Percentiles rank a stretch among this genome's conserved stretches.
These are phyloP conservation scores for Sebastes trivittatus DNA, from an alignment of 2,797 vertebrate species.

Conservation along the genomic window DNA sequence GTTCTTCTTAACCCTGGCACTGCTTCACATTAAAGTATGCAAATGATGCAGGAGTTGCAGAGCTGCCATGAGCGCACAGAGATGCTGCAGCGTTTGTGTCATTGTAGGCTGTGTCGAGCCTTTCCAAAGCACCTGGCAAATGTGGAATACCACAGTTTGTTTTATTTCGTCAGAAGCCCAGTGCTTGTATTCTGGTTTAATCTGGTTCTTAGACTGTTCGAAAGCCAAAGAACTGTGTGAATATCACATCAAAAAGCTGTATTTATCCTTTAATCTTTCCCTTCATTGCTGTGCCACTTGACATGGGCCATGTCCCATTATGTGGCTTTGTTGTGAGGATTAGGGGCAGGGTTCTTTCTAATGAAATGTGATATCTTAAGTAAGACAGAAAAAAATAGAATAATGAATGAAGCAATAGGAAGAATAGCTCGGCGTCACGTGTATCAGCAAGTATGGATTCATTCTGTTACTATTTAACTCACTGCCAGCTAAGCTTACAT, in stretches of 20 bases:
- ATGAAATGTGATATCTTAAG: constrained; percentile 46
- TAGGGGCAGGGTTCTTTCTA: constrained; percentile 27
- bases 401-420: background rate
- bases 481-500: background rate
- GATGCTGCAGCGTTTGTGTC: constrained; percentile 4
- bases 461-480: constrained; percentile 23
- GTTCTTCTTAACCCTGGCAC: background rate
- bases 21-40: constrained; percentile 25
- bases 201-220: constrained; percentile 27
- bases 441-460: background rate
- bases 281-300: constrained; percentile 39
- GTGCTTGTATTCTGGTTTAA: constrained; percentile 26
- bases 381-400: background rate
- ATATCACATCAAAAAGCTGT: constrained; percentile 35
- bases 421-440: background rate
- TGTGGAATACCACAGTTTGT: background rate
- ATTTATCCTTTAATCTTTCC: constrained; percentile 57
- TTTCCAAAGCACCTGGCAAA: constrained; percentile 29
- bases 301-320: constrained; percentile 36
- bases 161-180: constrained; percentile 18
- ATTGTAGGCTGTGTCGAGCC: background rate
- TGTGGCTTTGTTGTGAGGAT: constrained; percentile 54
- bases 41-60: constrained; percentile 5
- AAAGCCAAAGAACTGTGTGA: constrained; percentile 29
- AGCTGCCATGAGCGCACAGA: constrained; percentile 10